Evolutionary conservation across 2,888 invertebrate genomes (phyloP), one percentile per base, ranked within the genome.

Genomic region (Pseudeuparius sepicola): DNA sequence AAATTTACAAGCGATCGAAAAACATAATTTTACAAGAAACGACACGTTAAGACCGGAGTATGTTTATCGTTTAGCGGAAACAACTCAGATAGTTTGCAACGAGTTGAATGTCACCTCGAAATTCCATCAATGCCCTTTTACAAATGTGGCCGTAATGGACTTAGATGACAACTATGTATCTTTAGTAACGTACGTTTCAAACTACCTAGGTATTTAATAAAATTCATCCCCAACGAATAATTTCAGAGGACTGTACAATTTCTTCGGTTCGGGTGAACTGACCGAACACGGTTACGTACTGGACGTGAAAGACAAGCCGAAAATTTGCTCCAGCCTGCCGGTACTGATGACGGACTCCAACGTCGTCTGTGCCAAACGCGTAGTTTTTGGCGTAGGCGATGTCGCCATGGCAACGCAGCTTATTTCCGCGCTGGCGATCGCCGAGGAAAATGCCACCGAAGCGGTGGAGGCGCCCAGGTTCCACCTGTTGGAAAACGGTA

Each of bases 131-230:
- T 66, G 65, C 42, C 64, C 60, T 35, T 67, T 71, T 34, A 68
- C 75, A 4, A 75, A 73, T 40, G 65, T 81, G 18, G 74, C 75
- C 24, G 73, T 71, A 30, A 69, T 76, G 41, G 82, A 82, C 60
- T 64, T 66, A 36, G 58, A 66, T 47, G 81, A 80, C 52, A 67
- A 72, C 25, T 81, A 81, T 61, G 71, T 76, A 25, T 74, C 79
- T 6, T 61, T 78, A 35, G 70, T 78, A 43, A 75, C 73, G 81
- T 81, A 56, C 66, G 72, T 60, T 39, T 37, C 6, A 7, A 13
- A 14, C 7, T 6, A n/a, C 7, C 20, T 20, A 20, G 20, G 9
- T 20, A n/a, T n/a, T n/a, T n/a, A n/a, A n/a, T n/a, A n/a, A n/a
- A n/a, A n/a, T n/a, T n/a, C n/a, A n/a, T n/a, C n/a, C n/a, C n/a